Base-by-base conservation (phyloP, 2,888 invertebrate genomes). In the Geotrupes spiniger region DNA sequence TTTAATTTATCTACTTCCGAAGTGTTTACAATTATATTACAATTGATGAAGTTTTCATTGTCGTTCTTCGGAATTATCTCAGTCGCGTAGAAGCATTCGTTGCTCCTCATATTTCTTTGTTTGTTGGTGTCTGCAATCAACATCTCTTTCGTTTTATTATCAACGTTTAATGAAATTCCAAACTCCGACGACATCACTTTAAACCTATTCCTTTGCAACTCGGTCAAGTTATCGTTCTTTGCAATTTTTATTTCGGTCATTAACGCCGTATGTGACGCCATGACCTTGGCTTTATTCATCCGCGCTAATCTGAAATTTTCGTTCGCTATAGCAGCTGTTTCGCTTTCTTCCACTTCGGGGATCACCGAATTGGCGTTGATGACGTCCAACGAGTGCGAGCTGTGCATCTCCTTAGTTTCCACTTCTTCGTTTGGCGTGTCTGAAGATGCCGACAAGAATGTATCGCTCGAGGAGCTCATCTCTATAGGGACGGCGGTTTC, bases 191-290 rank as follows among this genome's bases (percentile, higher is more conserved):
- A 50, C 46, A 53, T 42, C n/a, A 85, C 75, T 66, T 77, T 82
- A 12, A 80, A 62, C 65, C 79, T 82, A 59, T 85, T 85, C 40
- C 74, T 67, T 52, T 83, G 70, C 0, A 83, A 82, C 46, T 81
- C 80, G 9, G 76, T 81, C 47, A 83, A 76, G 1, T 37, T 14
- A 15, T 37, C 11, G 33, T 15, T 29, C 36, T 44, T 33, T 31
- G 15, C 25, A 2, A 10, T 45, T 14, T 1, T 4, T n/a, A 14
- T 16, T 11, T 16, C 12, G 5, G 29, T 33, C 17, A 33, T 17
- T 15, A 36, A 12, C 36, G 1, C 14, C 12, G 2, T 2, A 28
- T 15, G 25, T 12, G 15, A 65, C 51, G 71, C 59, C 73, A 81
- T 72, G 4, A 45, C 76, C 67, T 77, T 80, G 12, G 73, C 68